Percentiles rank a stretch among this genome's conserved stretches.
phyloP scores from a whole-genome alignment of 2,113 vertebrate species.

The Heteronetta atricapilla region DNA sequence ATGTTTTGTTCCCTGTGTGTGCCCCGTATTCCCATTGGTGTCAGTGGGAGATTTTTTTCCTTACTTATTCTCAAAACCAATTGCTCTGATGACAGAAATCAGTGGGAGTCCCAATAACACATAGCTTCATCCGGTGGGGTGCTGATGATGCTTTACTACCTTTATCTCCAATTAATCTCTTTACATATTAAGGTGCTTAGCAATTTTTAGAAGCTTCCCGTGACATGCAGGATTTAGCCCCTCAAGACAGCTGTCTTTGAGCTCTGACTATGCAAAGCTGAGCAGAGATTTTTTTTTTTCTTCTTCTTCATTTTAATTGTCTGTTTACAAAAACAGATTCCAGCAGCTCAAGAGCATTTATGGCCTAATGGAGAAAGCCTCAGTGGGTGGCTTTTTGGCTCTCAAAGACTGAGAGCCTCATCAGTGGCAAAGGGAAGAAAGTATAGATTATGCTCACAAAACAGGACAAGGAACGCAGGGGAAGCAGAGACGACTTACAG shows the following conservation, averaged over 20 bases:
- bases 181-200: background rate
- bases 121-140: conserved; percentile 21
- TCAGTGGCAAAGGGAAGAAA: conserved; percentile 5
- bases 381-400: conserved; percentile 59
- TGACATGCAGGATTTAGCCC: background rate
- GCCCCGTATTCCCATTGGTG: conserved; percentile 57
- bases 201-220: background rate
- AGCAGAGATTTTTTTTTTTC: background rate
- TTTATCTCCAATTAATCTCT: background rate
- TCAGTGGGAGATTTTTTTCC: conserved; percentile 39
- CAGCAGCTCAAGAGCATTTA: conserved; percentile 61
- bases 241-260: conserved; percentile 27
- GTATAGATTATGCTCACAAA: background rate
- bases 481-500: background rate
- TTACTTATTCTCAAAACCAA: conserved; percentile 51
- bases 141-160: conserved; percentile 15
- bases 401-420: background rate
- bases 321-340: conserved; percentile 66
- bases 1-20: conserved; percentile 3
- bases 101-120: conserved; percentile 17
- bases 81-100: conserved; percentile 63
- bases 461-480: background rate
- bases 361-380: conserved; percentile 44
- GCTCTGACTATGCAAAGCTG: background rate
- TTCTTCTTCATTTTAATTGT: conserved; percentile 44